Evolutionary conservation across 2,888 invertebrate genomes (phyloP), one percentile per base, ranked within the genome.

Genomic region (Drosophila macrothrix): DNA sequence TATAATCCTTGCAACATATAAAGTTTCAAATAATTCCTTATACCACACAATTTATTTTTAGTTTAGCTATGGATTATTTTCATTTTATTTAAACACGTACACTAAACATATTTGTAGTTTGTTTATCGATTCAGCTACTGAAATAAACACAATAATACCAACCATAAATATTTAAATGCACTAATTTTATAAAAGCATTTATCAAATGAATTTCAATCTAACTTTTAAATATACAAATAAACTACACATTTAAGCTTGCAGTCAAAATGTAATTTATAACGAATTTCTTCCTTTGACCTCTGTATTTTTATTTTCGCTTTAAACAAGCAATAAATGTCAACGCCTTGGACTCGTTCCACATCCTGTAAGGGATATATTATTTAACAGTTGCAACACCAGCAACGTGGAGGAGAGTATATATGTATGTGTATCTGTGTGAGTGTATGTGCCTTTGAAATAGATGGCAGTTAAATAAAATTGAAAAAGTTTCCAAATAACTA

Each of bases 321-420:
- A 71, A 83, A 76, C 78, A 80, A 80, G 80, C 80, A 76, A 83
- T 85, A 85, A 85, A 88, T 85, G 82, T 80, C 82, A 85, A 39
- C 62, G 59, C 41, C 60, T 72, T 9, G 54, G 16, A 10, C 16
- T 22, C n/a, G 22, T 25, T 60, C 3, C 19, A 12, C 12, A 28
- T 4, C 12, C 22, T 25, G 68, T 55, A 56, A 67, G 59, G 53
- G 68, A 84, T 80, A 75, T 64, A 78, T 84, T 82, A 75, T 84
- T 82, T 80, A 80, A 78, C 80, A 82, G 73, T 74, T 84, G 67
- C 68, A 73, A 28, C 59, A 67, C 52, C 50, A 52, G 35, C 66
- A 75, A 31, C 6, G 14, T 31, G 3, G 59, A 49, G 41, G 4
- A 25, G 31, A n/a, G 29, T 29, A 7, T 37, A n/a, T 19, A 39